A percentile compares a stretch with the other conserved stretches of the same genome.
Conservation (phyloP, 2,888 invertebrate species). For the Parnassius smintheus region DNA sequence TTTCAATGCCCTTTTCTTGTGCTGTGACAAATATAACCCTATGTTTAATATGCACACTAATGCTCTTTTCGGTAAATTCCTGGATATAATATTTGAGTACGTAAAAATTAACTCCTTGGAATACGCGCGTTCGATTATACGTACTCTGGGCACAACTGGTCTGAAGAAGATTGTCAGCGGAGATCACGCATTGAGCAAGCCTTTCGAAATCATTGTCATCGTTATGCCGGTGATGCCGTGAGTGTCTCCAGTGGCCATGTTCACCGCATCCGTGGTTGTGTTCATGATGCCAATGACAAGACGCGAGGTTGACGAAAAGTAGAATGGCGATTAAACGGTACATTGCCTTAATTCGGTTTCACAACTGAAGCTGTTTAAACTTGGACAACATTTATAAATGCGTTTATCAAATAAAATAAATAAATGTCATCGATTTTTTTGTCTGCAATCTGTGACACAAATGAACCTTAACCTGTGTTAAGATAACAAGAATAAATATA, state of each 20-base stretch:
- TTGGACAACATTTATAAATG: no score
- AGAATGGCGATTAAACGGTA: neutral
- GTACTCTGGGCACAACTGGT: neutral
- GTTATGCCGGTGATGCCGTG: neutral
- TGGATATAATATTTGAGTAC: slow-evolving; percentile 5
- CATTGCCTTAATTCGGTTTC: neutral
- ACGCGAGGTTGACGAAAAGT: neutral
- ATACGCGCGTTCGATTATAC: neutral
- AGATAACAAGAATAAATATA: no score
- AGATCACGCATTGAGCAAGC: neutral
- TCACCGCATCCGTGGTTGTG: neutral
- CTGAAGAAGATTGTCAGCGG: neutral
- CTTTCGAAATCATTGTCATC: neutral
- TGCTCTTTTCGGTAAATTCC: neutral
- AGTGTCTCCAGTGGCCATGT: neutral
- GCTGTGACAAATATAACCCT: slow-evolving; percentile 4
- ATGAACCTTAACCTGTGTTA: no score
- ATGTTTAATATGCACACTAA: slow-evolving; percentile 1
- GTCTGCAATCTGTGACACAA: no score
- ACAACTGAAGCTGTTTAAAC: neutral
- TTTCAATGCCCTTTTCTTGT: neutral
- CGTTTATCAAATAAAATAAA: no score
- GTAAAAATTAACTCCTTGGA: neutral
- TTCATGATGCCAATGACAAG: neutral
- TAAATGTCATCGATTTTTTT: no score